Evolutionary conservation across 2,113 vertebrate species (phyloP).

Genomic region (Lamprologus callipterus): DNA sequence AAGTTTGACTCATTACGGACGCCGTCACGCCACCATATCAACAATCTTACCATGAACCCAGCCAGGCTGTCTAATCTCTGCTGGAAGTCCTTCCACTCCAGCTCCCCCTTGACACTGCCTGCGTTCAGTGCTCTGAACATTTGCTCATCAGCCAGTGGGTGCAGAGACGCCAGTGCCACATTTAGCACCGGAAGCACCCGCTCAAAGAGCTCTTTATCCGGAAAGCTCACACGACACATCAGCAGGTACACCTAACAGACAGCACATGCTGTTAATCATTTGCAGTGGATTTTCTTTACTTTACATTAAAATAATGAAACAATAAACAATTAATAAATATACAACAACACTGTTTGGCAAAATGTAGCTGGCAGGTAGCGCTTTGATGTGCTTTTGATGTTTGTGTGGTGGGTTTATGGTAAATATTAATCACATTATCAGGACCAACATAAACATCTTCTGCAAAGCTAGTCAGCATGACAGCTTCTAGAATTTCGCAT

Average conservation of each 20-base stretch:
- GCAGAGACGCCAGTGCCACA: slow-evolving; percentile 89
- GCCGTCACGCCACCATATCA: not conserved
- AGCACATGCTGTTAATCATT: not conserved
- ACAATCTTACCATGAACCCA: slow-evolving; percentile 82
- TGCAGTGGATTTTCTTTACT: not conserved
- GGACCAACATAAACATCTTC: not conserved
- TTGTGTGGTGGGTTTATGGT: not conserved
- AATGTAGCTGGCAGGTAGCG: not conserved
- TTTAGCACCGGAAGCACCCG: slow-evolving; percentile 86
- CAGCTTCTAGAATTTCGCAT: not conserved
- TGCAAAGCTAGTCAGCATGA: not conserved
- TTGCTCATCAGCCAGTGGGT: slow-evolving; percentile 96
- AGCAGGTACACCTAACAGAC: slow-evolving; percentile 81
- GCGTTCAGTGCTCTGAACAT: slow-evolving; percentile 93
- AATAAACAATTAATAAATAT: not conserved
- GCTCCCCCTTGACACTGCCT: slow-evolving; percentile 78
- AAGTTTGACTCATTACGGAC: not conserved
- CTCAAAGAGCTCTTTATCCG: slow-evolving; percentile 85
- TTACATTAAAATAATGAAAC: not conserved
- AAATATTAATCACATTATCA: not conserved
- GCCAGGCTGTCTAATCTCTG: slow-evolving; percentile 90
- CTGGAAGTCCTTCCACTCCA: slow-evolving; percentile 92
- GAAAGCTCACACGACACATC: slow-evolving; percentile 92
- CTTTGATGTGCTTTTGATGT: not conserved
- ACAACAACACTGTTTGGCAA: not conserved